These are phyloP conservation scores for Mylabris sibirica DNA, from an alignment of 2,888 invertebrate genomes.

Conservation along the genomic window DNA sequence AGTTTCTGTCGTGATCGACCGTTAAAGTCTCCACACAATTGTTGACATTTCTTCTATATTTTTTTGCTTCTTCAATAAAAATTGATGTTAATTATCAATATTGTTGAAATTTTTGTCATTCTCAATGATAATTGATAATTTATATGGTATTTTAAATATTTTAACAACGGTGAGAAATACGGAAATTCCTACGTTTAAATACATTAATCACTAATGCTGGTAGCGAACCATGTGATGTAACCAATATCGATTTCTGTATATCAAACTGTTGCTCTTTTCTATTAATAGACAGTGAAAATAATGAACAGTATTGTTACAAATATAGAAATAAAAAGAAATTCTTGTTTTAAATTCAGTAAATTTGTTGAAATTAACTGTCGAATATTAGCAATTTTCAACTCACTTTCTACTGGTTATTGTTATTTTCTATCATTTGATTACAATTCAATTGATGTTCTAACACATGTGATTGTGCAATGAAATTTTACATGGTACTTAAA, in stretches of 20 bases:
- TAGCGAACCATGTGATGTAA: background rate
- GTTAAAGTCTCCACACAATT: background rate
- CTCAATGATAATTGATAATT: background rate
- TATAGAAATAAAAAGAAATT: background rate
- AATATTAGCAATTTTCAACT: background rate
- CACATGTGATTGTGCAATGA: background rate
- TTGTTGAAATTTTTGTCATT: background rate
- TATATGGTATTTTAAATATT: background rate
- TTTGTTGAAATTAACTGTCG: background rate
- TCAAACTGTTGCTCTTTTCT: background rate
- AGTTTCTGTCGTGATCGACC: background rate
- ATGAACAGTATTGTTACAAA: background rate
- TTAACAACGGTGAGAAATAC: background rate
- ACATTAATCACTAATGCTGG: background rate
- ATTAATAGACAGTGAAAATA: background rate
- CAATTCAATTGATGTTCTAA: conserved; percentile 11
- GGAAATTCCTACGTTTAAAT: conserved; percentile 6
- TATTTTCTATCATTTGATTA: background rate
- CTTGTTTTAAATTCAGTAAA: background rate
- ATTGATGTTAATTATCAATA: background rate
- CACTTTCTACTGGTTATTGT: background rate
- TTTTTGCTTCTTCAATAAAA: background rate
- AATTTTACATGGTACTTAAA: background rate
- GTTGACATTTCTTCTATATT: background rate
- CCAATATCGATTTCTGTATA: background rate